Evolutionary conservation across 2,888 invertebrate species (phyloP).

Genomic region (Thymelicus sylvestris): DNA sequence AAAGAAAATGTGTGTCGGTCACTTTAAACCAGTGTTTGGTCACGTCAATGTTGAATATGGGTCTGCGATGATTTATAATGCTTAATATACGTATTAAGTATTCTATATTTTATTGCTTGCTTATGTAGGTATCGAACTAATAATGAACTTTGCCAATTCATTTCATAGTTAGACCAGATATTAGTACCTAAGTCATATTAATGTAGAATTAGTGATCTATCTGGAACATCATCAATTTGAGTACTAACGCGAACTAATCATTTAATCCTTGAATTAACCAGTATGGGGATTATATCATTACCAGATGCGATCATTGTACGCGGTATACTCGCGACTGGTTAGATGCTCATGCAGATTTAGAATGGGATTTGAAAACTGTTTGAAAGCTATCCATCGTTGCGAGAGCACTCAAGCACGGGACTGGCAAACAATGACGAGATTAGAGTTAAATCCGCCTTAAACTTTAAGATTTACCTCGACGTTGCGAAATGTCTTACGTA

Average conservation of each 20-base stretch:
- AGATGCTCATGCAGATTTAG: neutral
- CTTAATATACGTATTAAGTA: too few relatives aligned
- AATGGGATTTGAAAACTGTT: conserved; percentile 9
- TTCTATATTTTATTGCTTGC: too few relatives aligned
- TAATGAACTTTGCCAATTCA: too few relatives aligned
- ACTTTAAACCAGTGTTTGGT: too few relatives aligned
- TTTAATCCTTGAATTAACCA: neutral
- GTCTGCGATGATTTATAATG: too few relatives aligned
- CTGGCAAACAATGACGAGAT: conserved; percentile 6
- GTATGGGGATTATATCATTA: neutral
- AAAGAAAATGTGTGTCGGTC: too few relatives aligned
- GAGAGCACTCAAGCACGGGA: conserved; percentile 1
- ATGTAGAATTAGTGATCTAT: neutral
- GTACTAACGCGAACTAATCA: neutral
- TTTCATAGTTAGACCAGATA: too few relatives aligned
- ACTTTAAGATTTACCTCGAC: conserved; percentile 2
- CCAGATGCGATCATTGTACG: neutral
- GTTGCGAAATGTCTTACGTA: neutral
- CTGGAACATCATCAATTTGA: neutral
- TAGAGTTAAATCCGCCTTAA: conserved; percentile 23
- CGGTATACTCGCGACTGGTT: neutral
- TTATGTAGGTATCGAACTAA: too few relatives aligned
- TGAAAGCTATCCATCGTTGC: conserved; percentile 4
- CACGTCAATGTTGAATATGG: too few relatives aligned
- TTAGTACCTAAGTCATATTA: neutral